Conservation (phyloP, 2,113 vertebrate species). For the Piaya cayana region DNA sequence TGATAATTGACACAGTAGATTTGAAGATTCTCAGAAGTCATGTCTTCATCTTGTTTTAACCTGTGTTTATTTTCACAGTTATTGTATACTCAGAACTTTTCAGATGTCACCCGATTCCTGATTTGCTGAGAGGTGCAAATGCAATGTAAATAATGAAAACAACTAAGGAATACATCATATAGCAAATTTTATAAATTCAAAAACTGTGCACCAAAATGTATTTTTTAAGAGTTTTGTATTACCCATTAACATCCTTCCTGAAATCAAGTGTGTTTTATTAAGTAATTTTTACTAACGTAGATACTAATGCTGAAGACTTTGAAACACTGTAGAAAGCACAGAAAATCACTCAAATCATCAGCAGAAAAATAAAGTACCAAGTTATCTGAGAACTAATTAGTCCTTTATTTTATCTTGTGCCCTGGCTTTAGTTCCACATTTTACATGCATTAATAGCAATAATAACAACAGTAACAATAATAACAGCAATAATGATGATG, state of each 20-base stretch:
- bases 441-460: neutral
- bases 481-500: neutral
- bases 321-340: neutral
- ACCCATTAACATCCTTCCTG: neutral
- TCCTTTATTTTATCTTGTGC: neutral
- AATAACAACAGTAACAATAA: neutral
- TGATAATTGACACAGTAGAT: neutral
- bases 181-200: neutral
- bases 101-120: neutral
- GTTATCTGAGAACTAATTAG: neutral
- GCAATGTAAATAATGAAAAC: neutral
- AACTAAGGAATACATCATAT: neutral
- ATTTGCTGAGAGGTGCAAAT: neutral
- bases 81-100: neutral
- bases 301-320: neutral
- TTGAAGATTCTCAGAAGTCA: neutral
- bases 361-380: neutral
- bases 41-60: neutral
- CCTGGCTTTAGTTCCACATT: neutral
- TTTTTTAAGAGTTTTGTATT: neutral
- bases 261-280: neutral
- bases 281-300: neutral
- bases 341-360: neutral
- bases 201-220: neutral
- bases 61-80: neutral